Base-by-base conservation (phyloP, 2,797 vertebrate genomes). In the Carduelis carduelis region DNA sequence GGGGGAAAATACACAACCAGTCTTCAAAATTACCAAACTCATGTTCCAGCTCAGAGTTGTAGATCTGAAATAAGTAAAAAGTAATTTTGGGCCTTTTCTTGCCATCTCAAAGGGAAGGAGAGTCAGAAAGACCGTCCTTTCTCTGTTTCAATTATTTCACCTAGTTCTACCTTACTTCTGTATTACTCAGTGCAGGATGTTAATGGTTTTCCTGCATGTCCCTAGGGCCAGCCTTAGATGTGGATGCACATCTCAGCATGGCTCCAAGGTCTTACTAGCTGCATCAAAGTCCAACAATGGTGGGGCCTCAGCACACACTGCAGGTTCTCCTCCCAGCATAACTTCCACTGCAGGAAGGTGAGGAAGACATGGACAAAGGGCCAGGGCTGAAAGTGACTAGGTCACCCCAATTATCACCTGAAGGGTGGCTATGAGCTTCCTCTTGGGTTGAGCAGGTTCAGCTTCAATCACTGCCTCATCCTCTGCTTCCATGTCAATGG, bases 1-100 rank as follows among this genome's bases (percentile, higher is more conserved):
- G 97, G 6, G 98, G 98, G 64, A 99, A 99, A 66, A 98, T 97
- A 79, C 97, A 97, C 76, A 99, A 97, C 99, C 99, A 99, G 91
- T 99, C 99, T 97, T 99, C 98, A 97, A 99, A 99, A 91, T 99
- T 98, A 85, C 89, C 98, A 97, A 99, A 99, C 65, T 99, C 98
- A 19, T 98, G 98, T 97, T 99, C 99, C 93, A 99, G 97, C 75
- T 99, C 98, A 3, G 98, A 97, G 60, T 86, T 97, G 71, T 98
- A 99, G 77, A 99, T 97, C 99, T 99, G 97, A 64, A 96, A 96
- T 19, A 78, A 72, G 19, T 3, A 53, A n/a, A 49, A 91, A 57
- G 20, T 46, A 4, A 83, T 77, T 17, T 30, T 0, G 18, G 28
- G 20, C 9, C 17, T 77, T 91, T 83, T 81, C 46, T 34, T 74